Evolutionary conservation across 2,113 vertebrate genomes (phyloP).

Genomic region (Nanorana parkeri): DNA sequence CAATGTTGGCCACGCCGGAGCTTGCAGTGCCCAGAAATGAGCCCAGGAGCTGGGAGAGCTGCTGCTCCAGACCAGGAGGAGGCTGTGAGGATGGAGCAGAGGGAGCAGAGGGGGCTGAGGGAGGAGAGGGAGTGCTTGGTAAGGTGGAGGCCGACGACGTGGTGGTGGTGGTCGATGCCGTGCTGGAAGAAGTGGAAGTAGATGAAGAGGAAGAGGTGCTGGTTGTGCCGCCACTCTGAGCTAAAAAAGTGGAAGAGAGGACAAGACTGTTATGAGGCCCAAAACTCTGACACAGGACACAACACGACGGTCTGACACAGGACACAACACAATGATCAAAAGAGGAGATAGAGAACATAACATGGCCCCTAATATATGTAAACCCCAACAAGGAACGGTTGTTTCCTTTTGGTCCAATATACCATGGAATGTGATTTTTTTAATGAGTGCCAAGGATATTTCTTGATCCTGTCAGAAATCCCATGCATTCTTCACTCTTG

Average conservation of each 20-base stretch:
- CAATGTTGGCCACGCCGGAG: constrained; percentile 61
- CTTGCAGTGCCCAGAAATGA: constrained; percentile 70
- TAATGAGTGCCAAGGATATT: no score
- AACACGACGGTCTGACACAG: not conserved
- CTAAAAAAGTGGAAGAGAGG: constrained; percentile 69
- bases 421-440: no score
- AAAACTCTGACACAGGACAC: not conserved
- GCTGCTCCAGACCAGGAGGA: constrained; percentile 70
- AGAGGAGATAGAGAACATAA: not conserved
- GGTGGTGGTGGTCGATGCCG: constrained; percentile 74
- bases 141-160: constrained; percentile 66
- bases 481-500: no score
- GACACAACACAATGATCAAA: not conserved
- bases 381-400: no score
- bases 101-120: constrained; percentile 67
- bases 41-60: constrained; percentile 82
- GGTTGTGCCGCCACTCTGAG: constrained; percentile 40
- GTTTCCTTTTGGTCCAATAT: no score
- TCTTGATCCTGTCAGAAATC: no score
- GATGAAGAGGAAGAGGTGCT: constrained; percentile 59
- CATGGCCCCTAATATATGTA: not conserved
- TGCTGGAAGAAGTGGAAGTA: constrained; percentile 70
- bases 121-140: constrained; percentile 62
- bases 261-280: constrained; percentile 15
- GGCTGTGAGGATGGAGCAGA: constrained; percentile 57